Evolutionary conservation across 2,888 invertebrate genomes (phyloP).

Genomic region (Tricholauxania praeusta): DNA sequence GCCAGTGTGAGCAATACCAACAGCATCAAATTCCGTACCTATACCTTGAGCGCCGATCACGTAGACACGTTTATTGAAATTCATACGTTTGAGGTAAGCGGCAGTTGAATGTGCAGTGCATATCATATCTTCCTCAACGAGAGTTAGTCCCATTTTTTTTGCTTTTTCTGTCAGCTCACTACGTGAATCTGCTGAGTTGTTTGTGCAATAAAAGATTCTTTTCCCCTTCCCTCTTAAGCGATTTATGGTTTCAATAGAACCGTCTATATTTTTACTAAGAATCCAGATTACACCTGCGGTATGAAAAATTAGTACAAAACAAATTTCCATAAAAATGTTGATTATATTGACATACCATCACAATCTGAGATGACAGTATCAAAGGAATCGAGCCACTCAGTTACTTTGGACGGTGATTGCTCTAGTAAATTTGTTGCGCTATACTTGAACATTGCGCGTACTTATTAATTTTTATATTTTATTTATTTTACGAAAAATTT

Average conservation of each 20-base stretch:
- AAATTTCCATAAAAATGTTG: too few relatives aligned
- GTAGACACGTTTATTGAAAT: slow-evolving; percentile 85
- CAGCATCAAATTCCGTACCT: slow-evolving; percentile 83
- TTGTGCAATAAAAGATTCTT: slow-evolving; percentile 87
- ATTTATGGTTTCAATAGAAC: slow-evolving; percentile 78
- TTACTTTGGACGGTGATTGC: slow-evolving; percentile 72
- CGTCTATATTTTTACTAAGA: slow-evolving; percentile 76
- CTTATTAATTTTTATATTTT: too few relatives aligned
- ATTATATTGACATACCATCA: slow-evolving; percentile 75
- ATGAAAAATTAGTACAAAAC: too few relatives aligned
- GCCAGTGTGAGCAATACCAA: slow-evolving; percentile 80
- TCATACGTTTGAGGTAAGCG: slow-evolving; percentile 78
- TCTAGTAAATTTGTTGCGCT: slow-evolving; percentile 71
- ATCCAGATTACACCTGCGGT: slow-evolving; percentile 82
- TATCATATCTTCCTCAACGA: slow-evolving; percentile 81
- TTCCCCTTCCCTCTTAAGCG: slow-evolving; percentile 80
- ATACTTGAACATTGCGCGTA: slow-evolving; percentile 63
- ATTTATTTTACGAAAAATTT: too few relatives aligned
- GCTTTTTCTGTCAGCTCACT: slow-evolving; percentile 82
- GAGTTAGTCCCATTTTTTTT: slow-evolving; percentile 78
- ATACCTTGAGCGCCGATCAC: slow-evolving; percentile 86
- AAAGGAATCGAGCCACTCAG: slow-evolving; percentile 77
- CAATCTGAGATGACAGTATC: slow-evolving; percentile 88
- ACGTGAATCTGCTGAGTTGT: slow-evolving; percentile 89
- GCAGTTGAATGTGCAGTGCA: slow-evolving; percentile 85